phyloP scores from a whole-genome alignment of 1,140 invertebrate genomes.

The Proales similis region DNA sequence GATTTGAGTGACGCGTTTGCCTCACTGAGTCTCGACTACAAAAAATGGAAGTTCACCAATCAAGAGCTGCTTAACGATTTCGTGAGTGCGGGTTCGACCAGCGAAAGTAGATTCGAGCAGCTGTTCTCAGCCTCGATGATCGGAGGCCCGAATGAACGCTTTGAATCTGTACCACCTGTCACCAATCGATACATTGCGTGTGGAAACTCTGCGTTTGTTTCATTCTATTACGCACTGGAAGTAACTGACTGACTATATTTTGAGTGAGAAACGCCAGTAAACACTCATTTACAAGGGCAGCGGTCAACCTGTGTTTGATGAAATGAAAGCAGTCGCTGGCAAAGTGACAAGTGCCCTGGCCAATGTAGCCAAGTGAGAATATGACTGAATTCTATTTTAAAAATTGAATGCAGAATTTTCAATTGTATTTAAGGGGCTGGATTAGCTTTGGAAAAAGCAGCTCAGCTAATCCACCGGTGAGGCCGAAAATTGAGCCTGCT shows the following conservation, averaged over 20 bases:
- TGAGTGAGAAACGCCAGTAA: background rate
- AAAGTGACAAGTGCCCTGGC: constrained; percentile 71
- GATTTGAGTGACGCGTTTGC: constrained; percentile 61
- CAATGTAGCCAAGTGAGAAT: constrained; percentile 68
- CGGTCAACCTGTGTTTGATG: constrained; percentile 64
- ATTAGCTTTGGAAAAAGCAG: constrained; percentile 47
- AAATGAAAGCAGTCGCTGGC: constrained; percentile 78
- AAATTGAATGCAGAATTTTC: background rate
- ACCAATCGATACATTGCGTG: constrained; percentile 68
- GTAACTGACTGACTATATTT: constrained; percentile 40
- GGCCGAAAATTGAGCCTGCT: constrained; percentile 56
- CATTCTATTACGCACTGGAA: constrained; percentile 79
- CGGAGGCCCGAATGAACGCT: constrained; percentile 65
- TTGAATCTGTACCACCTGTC: constrained; percentile 66
- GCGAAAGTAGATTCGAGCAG: constrained; percentile 75
- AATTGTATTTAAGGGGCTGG: constrained; percentile 50
- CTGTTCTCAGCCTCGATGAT: constrained; percentile 69
- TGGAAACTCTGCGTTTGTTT: constrained; percentile 74
- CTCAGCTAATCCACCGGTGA: constrained; percentile 45
- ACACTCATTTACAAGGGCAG: constrained; percentile 57
- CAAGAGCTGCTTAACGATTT: constrained; percentile 69
- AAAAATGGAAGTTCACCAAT: constrained; percentile 76
- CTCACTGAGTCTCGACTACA: constrained; percentile 60
- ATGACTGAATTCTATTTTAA: background rate
- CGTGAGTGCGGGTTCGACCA: constrained; percentile 64